A percentile compares a stretch with the other conserved stretches of the same genome.
Evolutionary conservation across 2,113 vertebrate species (phyloP).

Genomic region (Mionectes macconnelli): DNA sequence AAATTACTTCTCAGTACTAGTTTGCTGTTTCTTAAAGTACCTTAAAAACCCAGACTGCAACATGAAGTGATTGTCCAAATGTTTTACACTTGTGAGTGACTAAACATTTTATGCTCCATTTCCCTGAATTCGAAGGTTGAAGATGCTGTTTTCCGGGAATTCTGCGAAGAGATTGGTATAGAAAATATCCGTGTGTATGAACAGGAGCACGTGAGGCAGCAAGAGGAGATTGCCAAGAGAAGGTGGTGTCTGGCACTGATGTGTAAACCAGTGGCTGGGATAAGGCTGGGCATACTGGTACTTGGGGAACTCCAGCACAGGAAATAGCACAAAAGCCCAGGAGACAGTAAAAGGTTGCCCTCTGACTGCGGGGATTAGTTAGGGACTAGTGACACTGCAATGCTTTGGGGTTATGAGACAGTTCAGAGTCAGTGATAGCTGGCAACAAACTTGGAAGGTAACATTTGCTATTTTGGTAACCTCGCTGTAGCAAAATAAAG

Average conservation of each 20-base stretch:
- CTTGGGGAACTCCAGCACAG: background rate
- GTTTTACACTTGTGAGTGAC: background rate
- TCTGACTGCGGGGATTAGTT: background rate
- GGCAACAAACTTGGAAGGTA: background rate
- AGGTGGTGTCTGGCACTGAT: constrained; percentile 69
- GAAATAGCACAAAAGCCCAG: background rate
- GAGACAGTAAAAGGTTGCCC: background rate
- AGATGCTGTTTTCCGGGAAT: constrained; percentile 86
- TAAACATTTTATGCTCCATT: background rate
- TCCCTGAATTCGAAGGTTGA: constrained; percentile 78
- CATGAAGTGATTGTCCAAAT: background rate
- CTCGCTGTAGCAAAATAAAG: background rate
- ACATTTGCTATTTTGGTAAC: background rate
- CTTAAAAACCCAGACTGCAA: background rate
- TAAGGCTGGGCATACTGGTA: background rate
- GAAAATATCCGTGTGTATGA: constrained; percentile 90
- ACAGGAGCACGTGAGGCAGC: constrained; percentile 80
- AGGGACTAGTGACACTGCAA: background rate
- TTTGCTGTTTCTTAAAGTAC: background rate
- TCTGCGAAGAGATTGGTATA: constrained; percentile 90
- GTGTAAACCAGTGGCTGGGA: background rate
- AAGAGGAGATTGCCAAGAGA: constrained; percentile 86
- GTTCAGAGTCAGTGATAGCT: background rate
- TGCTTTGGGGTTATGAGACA: background rate
- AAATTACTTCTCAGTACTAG: background rate